Evolutionary conservation across 2,113 vertebrate genomes (phyloP).

Genomic region (Noturus placidus): DNA sequence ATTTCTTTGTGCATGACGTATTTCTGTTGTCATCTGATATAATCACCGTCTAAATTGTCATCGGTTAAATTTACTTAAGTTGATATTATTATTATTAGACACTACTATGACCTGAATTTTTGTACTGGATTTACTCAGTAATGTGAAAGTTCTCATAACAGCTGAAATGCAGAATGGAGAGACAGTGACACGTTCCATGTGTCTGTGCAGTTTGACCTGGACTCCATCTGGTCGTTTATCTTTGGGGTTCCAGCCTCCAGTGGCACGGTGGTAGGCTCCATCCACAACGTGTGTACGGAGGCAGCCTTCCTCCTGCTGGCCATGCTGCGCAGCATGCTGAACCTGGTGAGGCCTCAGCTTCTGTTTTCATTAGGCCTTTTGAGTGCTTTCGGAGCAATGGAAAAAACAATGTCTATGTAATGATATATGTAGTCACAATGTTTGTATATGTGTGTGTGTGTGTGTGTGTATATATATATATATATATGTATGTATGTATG

Average conservation of each 20-base stretch:
- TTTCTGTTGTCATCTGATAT: background rate
- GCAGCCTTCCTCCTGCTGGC: slow-evolving; percentile 89
- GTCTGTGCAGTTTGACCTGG: slow-evolving; percentile 87
- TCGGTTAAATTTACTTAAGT: background rate
- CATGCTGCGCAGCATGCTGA: slow-evolving; percentile 98
- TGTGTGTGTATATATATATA: too few relatives aligned
- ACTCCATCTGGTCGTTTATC: slow-evolving; percentile 98
- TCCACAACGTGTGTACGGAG: slow-evolving; percentile 92
- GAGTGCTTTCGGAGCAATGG: background rate
- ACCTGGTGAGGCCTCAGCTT: slow-evolving; percentile 79
- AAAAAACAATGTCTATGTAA: too few relatives aligned
- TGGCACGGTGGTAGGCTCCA: slow-evolving; percentile 83
- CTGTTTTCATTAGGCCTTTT: background rate
- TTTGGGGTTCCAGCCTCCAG: slow-evolving; percentile 94
- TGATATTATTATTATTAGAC: background rate
- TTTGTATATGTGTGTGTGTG: too few relatives aligned
- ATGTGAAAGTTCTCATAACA: background rate
- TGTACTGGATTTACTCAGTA: background rate
- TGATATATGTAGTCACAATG: too few relatives aligned
- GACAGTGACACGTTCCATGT: slow-evolving; percentile 20
- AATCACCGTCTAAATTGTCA: too few relatives aligned
- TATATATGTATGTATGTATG: too few relatives aligned
- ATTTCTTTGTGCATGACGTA: background rate
- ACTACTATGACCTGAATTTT: background rate
- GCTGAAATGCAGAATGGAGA: background rate